These are phyloP conservation scores for Apogon hyalosoma DNA, from an alignment of 2,797 vertebrate genomes.

Conservation along the genomic window DNA sequence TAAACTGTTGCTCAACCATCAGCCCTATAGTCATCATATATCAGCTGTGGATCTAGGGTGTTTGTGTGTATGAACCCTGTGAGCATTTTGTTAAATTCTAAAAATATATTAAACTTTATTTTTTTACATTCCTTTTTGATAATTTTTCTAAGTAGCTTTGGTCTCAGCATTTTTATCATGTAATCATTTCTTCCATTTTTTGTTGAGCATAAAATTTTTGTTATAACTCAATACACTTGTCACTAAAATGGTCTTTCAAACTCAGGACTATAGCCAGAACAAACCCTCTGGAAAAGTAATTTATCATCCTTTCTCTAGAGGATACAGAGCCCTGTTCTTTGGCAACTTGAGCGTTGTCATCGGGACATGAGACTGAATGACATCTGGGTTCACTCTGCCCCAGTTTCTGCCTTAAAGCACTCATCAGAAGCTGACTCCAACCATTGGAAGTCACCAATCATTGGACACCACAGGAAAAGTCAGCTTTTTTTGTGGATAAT, in stretches of 20 bases:
- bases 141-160: not conserved
- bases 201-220: not conserved
- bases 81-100: no score
- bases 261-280: not conserved
- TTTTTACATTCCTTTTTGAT: not conserved
- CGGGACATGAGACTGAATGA: constrained; percentile 22
- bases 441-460: constrained; percentile 17
- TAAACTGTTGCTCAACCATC: no score
- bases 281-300: not conserved
- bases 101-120: not conserved
- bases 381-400: constrained; percentile 37
- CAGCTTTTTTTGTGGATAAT: not conserved
- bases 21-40: not conserved
- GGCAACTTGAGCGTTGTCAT: constrained; percentile 25
- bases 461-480: constrained; percentile 12
- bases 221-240: not conserved
- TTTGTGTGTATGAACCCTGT: not conserved
- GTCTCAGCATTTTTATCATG: constrained; percentile 10
- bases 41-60: not conserved
- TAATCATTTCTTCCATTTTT: not conserved
- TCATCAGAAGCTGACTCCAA: constrained; percentile 15
- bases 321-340: constrained; percentile 7
- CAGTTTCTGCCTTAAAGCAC: constrained; percentile 36
- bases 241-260: not conserved
- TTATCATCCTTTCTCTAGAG: not conserved